phyloP scores from a whole-genome alignment of 2,888 invertebrate species.

The Tricholauxania praeusta region DNA sequence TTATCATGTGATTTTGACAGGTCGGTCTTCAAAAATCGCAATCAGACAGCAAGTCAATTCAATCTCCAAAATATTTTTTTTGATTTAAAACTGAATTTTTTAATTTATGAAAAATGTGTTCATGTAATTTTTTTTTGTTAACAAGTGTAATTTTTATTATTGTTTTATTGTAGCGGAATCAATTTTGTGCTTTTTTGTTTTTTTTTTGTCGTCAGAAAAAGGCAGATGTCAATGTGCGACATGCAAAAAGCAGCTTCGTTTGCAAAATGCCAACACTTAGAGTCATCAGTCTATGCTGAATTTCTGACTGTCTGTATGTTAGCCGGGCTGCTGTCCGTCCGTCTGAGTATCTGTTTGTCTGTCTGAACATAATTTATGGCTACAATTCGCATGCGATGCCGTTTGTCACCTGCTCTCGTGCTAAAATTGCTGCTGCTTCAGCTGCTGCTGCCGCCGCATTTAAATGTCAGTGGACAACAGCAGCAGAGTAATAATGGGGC shows the following conservation, averaged over 20 bases:
- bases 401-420: slow-evolving; percentile 31
- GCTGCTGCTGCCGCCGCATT: background rate
- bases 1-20: too few relatives aligned
- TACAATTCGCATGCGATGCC: slow-evolving; percentile 24
- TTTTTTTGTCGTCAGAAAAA: background rate
- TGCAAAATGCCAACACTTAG: too few relatives aligned
- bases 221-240: slow-evolving; percentile 22
- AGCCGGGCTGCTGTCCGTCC: background rate
- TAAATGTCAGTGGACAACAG: slow-evolving; percentile 23
- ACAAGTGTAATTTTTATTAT: background rate
- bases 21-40: too few relatives aligned
- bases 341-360: background rate
- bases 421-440: too few relatives aligned
- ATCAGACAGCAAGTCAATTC: too few relatives aligned
- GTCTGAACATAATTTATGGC: slow-evolving; percentile 27
- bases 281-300: too few relatives aligned
- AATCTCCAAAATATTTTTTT: too few relatives aligned
- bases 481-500: background rate
- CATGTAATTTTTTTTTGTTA: background rate
- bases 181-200: background rate
- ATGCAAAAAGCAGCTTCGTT: background rate
- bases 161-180: background rate
- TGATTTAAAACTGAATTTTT: too few relatives aligned
- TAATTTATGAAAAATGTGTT: background rate
- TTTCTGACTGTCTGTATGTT: background rate